Percentiles rank a stretch among this genome's conserved stretches.
Conservation (phyloP, 1,140 invertebrate genomes). For the Sinella curviseta region DNA sequence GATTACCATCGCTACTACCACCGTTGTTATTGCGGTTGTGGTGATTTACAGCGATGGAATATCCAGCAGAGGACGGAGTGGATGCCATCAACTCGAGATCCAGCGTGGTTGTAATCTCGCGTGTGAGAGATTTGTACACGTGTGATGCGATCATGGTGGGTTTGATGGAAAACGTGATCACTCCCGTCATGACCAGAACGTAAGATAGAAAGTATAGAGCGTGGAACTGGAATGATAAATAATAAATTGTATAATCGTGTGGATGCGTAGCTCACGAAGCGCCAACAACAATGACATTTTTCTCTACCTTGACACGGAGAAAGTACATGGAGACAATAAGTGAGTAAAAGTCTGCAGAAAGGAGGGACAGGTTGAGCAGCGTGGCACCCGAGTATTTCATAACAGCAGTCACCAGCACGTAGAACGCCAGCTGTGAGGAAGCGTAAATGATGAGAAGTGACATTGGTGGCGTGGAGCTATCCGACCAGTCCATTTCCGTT, state of each 20-base stretch:
- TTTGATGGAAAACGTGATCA: conserved; percentile 60
- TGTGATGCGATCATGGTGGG: conserved; percentile 3
- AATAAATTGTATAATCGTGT: background rate
- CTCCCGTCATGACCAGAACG: conserved; percentile 70
- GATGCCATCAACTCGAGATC: conserved; percentile 40
- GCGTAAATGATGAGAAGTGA: conserved; percentile 64
- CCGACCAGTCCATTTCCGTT: conserved; percentile 59
- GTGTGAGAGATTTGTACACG: conserved; percentile 29
- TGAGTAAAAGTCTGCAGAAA: conserved; percentile 84
- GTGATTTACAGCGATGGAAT: background rate
- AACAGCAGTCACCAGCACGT: conserved; percentile 73
- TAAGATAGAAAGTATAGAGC: conserved; percentile 77
- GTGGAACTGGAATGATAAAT: conserved; percentile 68
- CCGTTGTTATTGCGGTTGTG: background rate
- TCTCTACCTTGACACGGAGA: conserved; percentile 74
- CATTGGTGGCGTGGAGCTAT: conserved; percentile 58
- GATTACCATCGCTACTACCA: background rate
- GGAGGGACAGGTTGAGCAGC: conserved; percentile 75
- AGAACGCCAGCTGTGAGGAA: conserved; percentile 72
- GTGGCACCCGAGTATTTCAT: conserved; percentile 77
- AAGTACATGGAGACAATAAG: conserved; percentile 76
- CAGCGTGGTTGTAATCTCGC: conserved; percentile 35
- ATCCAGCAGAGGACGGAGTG: background rate
- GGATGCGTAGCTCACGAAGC: too few relatives aligned
- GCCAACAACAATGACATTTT: background rate